Percentiles rank a stretch among this genome's conserved stretches.
These are phyloP conservation scores for Hystrix cristata DNA, from an alignment of 2,113 vertebrate species.

Conservation along the genomic window DNA sequence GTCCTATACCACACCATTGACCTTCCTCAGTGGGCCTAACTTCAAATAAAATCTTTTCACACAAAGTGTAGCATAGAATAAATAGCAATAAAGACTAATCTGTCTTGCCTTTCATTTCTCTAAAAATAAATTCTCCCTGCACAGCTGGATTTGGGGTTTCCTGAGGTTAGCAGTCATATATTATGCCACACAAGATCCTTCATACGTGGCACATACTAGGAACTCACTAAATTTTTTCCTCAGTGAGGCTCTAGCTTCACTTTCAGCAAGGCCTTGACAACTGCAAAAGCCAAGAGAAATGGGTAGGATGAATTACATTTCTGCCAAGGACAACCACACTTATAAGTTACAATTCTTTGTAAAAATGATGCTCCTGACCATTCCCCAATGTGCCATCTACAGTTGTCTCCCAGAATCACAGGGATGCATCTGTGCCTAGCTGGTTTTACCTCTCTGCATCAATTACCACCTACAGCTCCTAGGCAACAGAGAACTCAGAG, in stretches of 20 bases:
- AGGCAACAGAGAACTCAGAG: not conserved
- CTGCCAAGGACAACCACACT: not conserved
- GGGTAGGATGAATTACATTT: not conserved
- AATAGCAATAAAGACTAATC: not conserved
- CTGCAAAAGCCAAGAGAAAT: not conserved
- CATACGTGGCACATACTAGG: not conserved
- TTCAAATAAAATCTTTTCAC: not conserved
- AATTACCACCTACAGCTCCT: not conserved
- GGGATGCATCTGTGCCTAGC: not conserved
- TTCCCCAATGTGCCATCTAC: not conserved
- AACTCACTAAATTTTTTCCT: not conserved
- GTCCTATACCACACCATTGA: not conserved
- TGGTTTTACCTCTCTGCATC: not conserved
- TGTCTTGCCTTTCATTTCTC: not conserved
- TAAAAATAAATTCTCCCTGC: not conserved
- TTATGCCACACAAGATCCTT: not conserved
- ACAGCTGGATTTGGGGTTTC: not conserved
- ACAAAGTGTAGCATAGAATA: not conserved
- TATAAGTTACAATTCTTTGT: conserved; percentile 21
- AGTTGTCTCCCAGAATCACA: not conserved
- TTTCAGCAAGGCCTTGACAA: conserved; percentile 28
- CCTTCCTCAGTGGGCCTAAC: not conserved
- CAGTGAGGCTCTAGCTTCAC: not conserved
- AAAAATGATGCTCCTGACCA: conserved; percentile 3
- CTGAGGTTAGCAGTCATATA: not conserved